Evolutionary conservation across 1,140 invertebrate species (phyloP), one percentile per base, ranked within the genome.

Genomic region (Drosophila oshimai): DNA sequence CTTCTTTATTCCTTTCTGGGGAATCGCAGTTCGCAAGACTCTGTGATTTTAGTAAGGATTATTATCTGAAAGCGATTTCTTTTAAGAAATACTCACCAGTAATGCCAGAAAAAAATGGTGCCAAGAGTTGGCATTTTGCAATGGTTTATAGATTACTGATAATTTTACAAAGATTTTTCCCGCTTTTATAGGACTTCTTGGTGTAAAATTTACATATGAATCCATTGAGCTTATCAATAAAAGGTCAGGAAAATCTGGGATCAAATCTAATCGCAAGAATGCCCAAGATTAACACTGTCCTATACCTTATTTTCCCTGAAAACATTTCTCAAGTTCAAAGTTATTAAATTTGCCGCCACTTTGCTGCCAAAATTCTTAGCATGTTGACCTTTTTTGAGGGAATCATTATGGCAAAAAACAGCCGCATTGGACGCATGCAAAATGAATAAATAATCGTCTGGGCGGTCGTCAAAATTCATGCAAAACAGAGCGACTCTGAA

Each of bases 331-430:
- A 70, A 70, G 65, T 71, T 71, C 26, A 60, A 60, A 61, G 26
- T 45, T 49, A 50, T 69, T 47, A 69, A 41, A 45, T 58, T 45
- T 26, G n/a, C n/a, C 44, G 55, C 37, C 1, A 46, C 12, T 45
- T 69, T 17, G 6, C 15, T 36, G 22, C 22, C 58, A 39, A 61
- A 80, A 57, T 80, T 80, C 54, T 75, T 65, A 61, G 67, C 76
- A 51, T 45, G 45, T 60, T 80, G 77, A 72, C 77, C 77, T 80
- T 80, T 80, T 61, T 24, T 41, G 17, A 13, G 37, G 34, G 33
- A 44, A 55, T 37, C 24, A 39, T 60, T 60, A 34, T 36, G 58
- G 58, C 53, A 39, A 75, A 34, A 62, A 53, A 36, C 17, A 53
- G 33, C 46, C 36, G 18, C 28, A 72, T 26, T 5, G 18, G 13